A percentile compares a stretch with the other conserved stretches of the same genome.
Conservation (phyloP, 2,888 invertebrate genomes). For the Coenonympha arcania region DNA sequence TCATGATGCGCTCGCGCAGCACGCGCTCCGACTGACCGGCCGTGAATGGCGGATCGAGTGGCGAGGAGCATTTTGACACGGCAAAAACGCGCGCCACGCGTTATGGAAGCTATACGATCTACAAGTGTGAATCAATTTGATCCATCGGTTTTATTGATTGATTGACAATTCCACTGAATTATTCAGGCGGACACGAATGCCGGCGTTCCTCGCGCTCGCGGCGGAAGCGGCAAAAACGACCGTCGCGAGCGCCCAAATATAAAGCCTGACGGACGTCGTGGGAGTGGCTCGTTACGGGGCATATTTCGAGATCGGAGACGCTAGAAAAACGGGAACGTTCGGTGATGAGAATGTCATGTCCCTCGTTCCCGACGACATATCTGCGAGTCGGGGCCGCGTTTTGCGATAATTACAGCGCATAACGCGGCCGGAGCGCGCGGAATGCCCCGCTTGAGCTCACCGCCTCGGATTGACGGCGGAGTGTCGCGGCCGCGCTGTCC, state of each 20-base stretch:
- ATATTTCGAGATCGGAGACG: slow-evolving; percentile 49
- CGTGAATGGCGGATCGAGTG: slow-evolving; percentile 61
- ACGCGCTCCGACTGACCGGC: slow-evolving; percentile 62
- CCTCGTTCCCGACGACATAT: slow-evolving; percentile 71
- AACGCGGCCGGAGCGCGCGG: slow-evolving; percentile 63
- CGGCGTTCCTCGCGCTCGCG: slow-evolving; percentile 63
- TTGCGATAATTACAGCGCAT: slow-evolving; percentile 72
- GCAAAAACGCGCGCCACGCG: slow-evolving; percentile 56
- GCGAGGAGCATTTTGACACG: slow-evolving; percentile 62
- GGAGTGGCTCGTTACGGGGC: slow-evolving; percentile 53
- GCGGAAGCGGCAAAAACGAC: slow-evolving; percentile 52
- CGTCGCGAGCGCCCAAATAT: slow-evolving; percentile 50
- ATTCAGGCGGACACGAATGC: slow-evolving; percentile 69
- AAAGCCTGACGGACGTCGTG: slow-evolving; percentile 53
- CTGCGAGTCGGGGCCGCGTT: slow-evolving; percentile 69
- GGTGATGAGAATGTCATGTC: slow-evolving; percentile 75
- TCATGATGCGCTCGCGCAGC: slow-evolving; percentile 44
- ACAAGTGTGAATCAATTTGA: slow-evolving; percentile 73
- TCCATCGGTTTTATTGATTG: slow-evolving; percentile 71
- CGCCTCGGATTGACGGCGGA: slow-evolving; percentile 66
- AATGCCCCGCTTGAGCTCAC: slow-evolving; percentile 69
- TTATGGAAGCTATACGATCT: slow-evolving; percentile 64
- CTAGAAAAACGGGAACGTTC: slow-evolving; percentile 60
- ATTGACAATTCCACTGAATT: slow-evolving; percentile 69
- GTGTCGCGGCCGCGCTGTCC: slow-evolving; percentile 57